Percentiles rank a stretch among this genome's conserved stretches.
These are phyloP conservation scores for Oppia nitens DNA, from an alignment of 1,140 invertebrate species.

Conservation along the genomic window DNA sequence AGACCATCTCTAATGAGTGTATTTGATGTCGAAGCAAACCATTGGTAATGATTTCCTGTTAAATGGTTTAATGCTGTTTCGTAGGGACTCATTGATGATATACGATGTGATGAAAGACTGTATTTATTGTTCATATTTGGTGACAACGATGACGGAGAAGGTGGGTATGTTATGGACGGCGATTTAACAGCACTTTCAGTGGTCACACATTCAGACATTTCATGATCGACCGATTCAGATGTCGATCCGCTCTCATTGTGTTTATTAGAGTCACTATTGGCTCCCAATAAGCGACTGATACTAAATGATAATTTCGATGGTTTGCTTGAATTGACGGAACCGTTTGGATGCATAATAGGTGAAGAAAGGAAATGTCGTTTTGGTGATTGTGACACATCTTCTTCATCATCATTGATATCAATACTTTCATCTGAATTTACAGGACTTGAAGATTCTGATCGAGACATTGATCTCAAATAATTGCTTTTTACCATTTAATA, in stretches of 20 bases:
- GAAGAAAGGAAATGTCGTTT: neutral
- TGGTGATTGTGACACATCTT: neutral
- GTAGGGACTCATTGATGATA: neutral
- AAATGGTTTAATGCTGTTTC: neutral
- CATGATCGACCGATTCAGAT: neutral
- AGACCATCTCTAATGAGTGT: constrained; percentile 67
- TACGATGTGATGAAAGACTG: constrained; percentile 26
- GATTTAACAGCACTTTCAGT: neutral
- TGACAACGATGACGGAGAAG: constrained; percentile 8
- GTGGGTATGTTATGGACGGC: too few species aligned
- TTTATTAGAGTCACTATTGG: constrained; percentile 1
- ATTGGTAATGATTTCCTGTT: constrained; percentile 30
- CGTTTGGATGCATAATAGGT: neutral
- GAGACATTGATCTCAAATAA: neutral
- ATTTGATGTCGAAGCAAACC: constrained; percentile 48
- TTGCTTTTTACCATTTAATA: too few species aligned
- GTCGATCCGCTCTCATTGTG: neutral
- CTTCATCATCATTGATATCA: neutral
- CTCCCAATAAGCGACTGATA: constrained; percentile 17
- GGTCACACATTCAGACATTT: neutral
- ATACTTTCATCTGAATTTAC: neutral
- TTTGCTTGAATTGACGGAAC: constrained; percentile 5
- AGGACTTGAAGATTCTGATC: neutral
- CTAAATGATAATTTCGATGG: constrained; percentile 18
- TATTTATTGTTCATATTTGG: too few species aligned